phyloP scores from a whole-genome alignment of 30 jellyfish, hydroid and myxozoan species.

The Pelagia noctiluca region DNA sequence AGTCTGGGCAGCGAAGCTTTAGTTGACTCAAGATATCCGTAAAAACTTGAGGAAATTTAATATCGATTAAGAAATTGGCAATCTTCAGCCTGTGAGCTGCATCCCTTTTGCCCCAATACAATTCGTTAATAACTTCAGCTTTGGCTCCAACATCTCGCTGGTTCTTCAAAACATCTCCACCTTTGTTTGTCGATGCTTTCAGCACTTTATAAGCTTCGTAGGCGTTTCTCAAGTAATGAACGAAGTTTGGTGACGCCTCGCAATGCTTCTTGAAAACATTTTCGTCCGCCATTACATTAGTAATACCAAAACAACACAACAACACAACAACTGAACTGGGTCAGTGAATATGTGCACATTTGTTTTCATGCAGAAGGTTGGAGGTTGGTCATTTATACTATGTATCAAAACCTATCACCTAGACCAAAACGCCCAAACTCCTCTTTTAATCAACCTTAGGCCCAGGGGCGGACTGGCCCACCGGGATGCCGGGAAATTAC shows the following conservation, averaged over 20 bases:
- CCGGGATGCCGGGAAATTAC: too few species aligned
- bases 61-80: neutral
- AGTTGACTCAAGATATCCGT: neutral
- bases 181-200: neutral
- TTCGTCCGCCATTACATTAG: conserved; percentile 3
- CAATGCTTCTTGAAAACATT: neutral
- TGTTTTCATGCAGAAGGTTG: too few species aligned
- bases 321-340: too few species aligned
- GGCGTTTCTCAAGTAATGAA: neutral
- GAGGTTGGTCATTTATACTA: too few species aligned
- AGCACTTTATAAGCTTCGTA: neutral
- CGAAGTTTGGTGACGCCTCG: neutral
- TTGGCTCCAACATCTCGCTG: neutral
- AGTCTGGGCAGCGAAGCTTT: neutral
- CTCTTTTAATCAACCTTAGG: neutral
- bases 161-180: neutral
- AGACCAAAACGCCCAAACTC: too few species aligned
- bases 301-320: too few species aligned
- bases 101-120: neutral
- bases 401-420: too few species aligned
- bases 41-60: neutral
- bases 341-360: too few species aligned
- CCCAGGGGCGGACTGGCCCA: conserved; percentile 3
- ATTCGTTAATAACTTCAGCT: neutral
- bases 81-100: neutral